Evolutionary conservation across 2,797 vertebrate genomes (phyloP).

Genomic region (Benthosema pterotum): DNA sequence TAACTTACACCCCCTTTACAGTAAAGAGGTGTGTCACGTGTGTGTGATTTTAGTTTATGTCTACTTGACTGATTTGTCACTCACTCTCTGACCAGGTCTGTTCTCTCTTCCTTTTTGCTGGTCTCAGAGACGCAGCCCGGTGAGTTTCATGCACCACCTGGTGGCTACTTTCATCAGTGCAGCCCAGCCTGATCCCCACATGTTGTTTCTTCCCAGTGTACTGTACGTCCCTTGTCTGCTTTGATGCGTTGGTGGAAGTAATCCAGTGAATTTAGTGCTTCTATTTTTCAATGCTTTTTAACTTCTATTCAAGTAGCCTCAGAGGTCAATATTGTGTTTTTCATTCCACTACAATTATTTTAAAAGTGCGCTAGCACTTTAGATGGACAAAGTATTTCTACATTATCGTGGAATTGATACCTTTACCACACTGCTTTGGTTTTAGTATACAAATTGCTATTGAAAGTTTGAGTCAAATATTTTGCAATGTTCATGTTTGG

Average conservation of each 20-base stretch:
- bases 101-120: constrained; percentile 97
- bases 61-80: constrained; percentile 86
- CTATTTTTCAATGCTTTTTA: too few relatives aligned
- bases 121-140: constrained; percentile 98
- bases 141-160: constrained; percentile 80
- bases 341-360: too few relatives aligned
- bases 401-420: too few relatives aligned
- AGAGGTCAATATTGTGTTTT: too few relatives aligned
- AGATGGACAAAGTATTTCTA: too few relatives aligned
- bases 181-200: constrained; percentile 22
- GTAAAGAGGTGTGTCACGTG: constrained; percentile 53
- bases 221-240: constrained; percentile 12
- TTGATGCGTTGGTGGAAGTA: not conserved
- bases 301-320: too few relatives aligned
- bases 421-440: too few relatives aligned
- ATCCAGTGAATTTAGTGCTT: too few relatives aligned
- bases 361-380: too few relatives aligned
- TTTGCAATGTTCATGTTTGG: constrained; percentile 25
- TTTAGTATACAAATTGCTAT: too few relatives aligned
- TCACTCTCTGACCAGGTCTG: constrained; percentile 96
- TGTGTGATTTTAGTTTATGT: constrained; percentile 63
- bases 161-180: constrained; percentile 44
- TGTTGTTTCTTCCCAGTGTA: constrained; percentile 12
- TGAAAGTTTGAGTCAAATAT: not conserved
- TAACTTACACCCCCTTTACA: too few relatives aligned